Percentiles rank a stretch among this genome's conserved stretches.
phyloP scores from a whole-genome alignment of 1,140 invertebrate genomes.

The Caenorhabditis briggsae region DNA sequence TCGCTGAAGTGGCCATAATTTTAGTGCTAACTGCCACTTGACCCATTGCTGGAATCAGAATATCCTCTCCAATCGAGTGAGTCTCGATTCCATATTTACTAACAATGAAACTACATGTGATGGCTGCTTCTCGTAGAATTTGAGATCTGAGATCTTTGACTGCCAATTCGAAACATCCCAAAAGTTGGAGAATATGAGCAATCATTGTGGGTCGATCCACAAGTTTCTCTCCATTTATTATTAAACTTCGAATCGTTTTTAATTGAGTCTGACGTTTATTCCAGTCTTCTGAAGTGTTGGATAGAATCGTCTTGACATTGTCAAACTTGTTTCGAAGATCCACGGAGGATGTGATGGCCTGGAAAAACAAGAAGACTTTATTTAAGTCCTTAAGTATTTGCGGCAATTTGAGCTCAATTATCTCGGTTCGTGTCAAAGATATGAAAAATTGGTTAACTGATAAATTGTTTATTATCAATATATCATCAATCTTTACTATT shows the following conservation, averaged over 20 bases:
- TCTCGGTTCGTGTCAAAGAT: too few relatives aligned
- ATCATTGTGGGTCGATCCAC: conserved; percentile 48
- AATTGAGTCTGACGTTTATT: conserved; percentile 39
- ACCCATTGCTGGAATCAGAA: conserved; percentile 14
- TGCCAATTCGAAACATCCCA: conserved; percentile 23
- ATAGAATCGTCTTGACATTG: background rate
- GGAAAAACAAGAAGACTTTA: background rate
- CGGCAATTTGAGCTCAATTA: too few relatives aligned
- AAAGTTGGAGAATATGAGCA: conserved; percentile 6
- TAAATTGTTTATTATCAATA: too few relatives aligned
- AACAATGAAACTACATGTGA: conserved; percentile 28
- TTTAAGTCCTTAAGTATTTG: too few relatives aligned
- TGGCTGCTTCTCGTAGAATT: conserved; percentile 30
- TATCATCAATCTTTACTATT: too few relatives aligned
- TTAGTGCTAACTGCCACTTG: conserved; percentile 49
- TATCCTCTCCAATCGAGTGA: conserved; percentile 38
- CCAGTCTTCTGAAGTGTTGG: conserved; percentile 46
- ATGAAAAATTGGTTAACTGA: too few relatives aligned
- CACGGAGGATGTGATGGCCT: conserved; percentile 6
- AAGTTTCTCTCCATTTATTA: conserved; percentile 40
- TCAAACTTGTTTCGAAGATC: conserved; percentile 50
- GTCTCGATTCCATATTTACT: conserved; percentile 48
- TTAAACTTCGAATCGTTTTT: conserved; percentile 31
- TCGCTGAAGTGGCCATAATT: conserved; percentile 45
- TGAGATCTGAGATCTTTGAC: conserved; percentile 31